Evolutionary conservation across 2,797 vertebrate species (phyloP).

Genomic region (Crossoptilon crossoptilon): DNA sequence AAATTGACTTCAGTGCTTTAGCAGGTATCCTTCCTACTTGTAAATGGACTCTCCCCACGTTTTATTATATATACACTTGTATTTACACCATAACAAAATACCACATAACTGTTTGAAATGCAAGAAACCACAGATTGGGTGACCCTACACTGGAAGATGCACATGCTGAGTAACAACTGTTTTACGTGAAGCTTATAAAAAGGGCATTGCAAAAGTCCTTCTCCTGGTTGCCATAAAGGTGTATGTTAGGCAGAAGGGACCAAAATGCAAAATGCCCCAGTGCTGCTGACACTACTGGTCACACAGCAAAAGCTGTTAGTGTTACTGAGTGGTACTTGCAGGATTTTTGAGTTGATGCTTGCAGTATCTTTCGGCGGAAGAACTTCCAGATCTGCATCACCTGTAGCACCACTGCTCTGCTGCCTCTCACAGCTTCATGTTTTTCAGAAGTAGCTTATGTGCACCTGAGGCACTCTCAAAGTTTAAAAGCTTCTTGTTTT

Average conservation of each 20-base stretch:
- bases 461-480: not conserved
- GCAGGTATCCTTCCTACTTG: not conserved
- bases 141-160: not conserved
- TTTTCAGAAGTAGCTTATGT: not conserved
- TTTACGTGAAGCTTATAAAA: not conserved
- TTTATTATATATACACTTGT: not conserved
- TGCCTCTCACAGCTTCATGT: too few relatives aligned
- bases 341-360: not conserved
- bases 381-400: not conserved
- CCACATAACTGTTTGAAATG: not conserved
- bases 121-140: not conserved
- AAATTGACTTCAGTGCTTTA: rapidly evolving
- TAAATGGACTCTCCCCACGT: not conserved
- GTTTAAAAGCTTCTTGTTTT: not conserved
- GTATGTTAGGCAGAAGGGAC: not conserved
- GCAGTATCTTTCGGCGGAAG: not conserved
- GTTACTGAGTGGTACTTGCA: not conserved
- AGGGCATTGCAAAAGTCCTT: not conserved
- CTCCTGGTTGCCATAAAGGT: not conserved
- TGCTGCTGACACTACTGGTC: not conserved
- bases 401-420: not conserved
- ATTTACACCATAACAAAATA: not conserved
- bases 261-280: too few relatives aligned
- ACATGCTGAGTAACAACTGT: not conserved
- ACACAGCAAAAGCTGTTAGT: not conserved